Evolutionary conservation across 2,797 vertebrate genomes (phyloP), one percentile per base, ranked within the genome.

Genomic region (Betta splendens): DNA sequence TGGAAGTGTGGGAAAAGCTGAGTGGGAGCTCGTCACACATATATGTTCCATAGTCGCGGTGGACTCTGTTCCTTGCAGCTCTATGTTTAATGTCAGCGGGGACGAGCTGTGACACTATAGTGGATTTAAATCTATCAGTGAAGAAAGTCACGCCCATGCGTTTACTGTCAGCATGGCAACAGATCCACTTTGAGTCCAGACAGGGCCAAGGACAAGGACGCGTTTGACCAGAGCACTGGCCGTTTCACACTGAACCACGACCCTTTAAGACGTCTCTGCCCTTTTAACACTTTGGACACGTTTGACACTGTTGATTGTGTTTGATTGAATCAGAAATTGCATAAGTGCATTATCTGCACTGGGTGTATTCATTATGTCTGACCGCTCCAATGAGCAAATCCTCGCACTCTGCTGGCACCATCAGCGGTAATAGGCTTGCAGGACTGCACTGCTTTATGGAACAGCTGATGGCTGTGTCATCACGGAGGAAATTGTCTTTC

Each of bases 381-480:
- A 48, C n/a, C 40, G 13, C 44, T 39, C 22, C 59, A 35, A 51
- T 47, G 44, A 46, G 28, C 6, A 32, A 36, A 16, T 49, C 10
- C 17, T 6, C 8, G 36, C 15, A 35, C 13, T 20, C 5, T 42
- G 26, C 18, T 3, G 1, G 13, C 4, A 9, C 15, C 26, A 17
- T 37, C 37, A 12, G 12, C 12, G n/a, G 3, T 23, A 57, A 67
- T 44, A 44, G 39, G 29, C 36, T 44, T 9, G 15, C 23, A 48
- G 23, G 38, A 36, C 42, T n/a, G 15, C 3, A 6, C 16, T 9
- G 39, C 21, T 52, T 33, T 7, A 18, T 32, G n/a, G 13, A 55
- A 35, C 16, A 35, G 8, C 3, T 35, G 36, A 48, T 42, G 26
- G 18, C 32, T 45, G 5, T 6, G 32, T 33, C n/a, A 18, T 45